A percentile compares a stretch with the other conserved stretches of the same genome.
Conservation (phyloP, 2,797 vertebrate species). For the Halcyon smyrnensis region DNA sequence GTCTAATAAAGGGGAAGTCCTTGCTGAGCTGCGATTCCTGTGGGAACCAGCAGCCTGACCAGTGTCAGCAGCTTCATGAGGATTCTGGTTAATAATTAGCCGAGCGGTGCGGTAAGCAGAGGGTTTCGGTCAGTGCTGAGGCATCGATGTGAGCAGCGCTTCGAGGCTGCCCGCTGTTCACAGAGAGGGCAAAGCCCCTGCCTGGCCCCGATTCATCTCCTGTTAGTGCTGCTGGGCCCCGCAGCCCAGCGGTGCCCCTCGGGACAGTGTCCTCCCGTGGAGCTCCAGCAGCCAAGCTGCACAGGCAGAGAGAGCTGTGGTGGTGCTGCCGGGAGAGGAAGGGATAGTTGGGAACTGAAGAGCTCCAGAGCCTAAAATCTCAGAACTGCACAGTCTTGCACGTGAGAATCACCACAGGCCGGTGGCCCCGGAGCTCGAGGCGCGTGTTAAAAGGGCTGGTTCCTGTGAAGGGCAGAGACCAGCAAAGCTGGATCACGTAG, state of each 20-base stretch:
- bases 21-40: conserved; percentile 7
- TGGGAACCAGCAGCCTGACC: conserved; percentile 4
- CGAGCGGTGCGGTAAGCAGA: rapidly evolving
- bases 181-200: background rate
- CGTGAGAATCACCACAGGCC: background rate
- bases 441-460: rapidly evolving
- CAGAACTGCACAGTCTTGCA: background rate
- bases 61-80: background rate
- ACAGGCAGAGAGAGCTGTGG: background rate
- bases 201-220: rapidly evolving
- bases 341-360: background rate
- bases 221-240: background rate
- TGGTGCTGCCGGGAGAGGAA: background rate
- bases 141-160: background rate
- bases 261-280: background rate
- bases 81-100: background rate
- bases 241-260: background rate
- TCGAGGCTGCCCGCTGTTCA: background rate
- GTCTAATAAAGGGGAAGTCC: background rate
- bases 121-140: background rate
- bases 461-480: background rate
- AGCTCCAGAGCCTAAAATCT: background rate
- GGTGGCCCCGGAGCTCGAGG: background rate
- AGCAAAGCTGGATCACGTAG: background rate
- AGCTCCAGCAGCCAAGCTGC: background rate